Conservation (phyloP, 2,888 invertebrate species). For the Drosophila lutescens region DNA sequence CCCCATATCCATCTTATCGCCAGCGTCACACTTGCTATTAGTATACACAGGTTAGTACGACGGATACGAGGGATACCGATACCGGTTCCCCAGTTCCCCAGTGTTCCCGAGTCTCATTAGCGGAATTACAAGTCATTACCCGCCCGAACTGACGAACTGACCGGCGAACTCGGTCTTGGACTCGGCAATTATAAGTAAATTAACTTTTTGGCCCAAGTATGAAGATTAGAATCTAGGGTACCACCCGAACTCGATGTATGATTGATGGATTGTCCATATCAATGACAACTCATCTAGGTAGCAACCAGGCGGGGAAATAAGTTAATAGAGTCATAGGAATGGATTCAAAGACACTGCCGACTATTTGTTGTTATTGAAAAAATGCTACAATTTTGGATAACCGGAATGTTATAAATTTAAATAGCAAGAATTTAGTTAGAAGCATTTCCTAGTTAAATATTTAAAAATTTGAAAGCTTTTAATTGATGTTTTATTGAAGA, state of each 20-base stretch:
- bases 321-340: constrained; percentile 46
- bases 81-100: constrained; percentile 18
- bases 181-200: constrained; percentile 77
- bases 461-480: too few relatives aligned
- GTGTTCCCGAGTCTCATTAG: constrained; percentile 67
- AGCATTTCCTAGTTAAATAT: too few relatives aligned
- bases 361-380: constrained; percentile 7
- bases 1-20: constrained; percentile 60
- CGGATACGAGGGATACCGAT: constrained; percentile 26
- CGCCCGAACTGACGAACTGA: constrained; percentile 53
- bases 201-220: constrained; percentile 70
- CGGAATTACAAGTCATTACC: constrained; percentile 82
- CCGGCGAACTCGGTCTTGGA: constrained; percentile 27
- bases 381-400: not conserved
- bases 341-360: constrained; percentile 4
- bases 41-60: constrained; percentile 42
- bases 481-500: too few relatives aligned
- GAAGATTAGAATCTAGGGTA: constrained; percentile 63
- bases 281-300: constrained; percentile 66
- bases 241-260: constrained; percentile 63
- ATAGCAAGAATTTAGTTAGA: too few relatives aligned
- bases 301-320: not conserved
- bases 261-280: constrained; percentile 77
- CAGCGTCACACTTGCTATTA: constrained; percentile 60
- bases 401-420: too few relatives aligned